Conservation (phyloP, 2,888 invertebrate genomes). For the Dioctria linearis region DNA sequence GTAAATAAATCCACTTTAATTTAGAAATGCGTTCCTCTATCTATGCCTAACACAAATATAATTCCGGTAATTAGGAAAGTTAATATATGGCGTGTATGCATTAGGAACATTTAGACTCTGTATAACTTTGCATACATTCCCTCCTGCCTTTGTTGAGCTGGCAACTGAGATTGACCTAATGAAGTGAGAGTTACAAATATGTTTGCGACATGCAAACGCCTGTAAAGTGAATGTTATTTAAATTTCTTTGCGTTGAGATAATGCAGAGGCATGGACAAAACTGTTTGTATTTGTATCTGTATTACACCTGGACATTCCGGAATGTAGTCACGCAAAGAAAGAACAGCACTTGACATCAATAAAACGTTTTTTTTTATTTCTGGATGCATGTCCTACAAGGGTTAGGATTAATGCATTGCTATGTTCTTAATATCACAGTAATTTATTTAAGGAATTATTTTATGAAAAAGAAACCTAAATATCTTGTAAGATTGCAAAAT, state of each 20-base stretch:
- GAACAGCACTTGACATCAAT: slow-evolving; percentile 11
- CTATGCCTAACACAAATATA: not conserved
- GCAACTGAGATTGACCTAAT: slow-evolving; percentile 3
- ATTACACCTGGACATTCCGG: slow-evolving; percentile 56
- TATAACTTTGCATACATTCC: slow-evolving; percentile 7
- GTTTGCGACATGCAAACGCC: slow-evolving; percentile 25
- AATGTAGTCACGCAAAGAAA: slow-evolving; percentile 38
- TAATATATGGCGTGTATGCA: slow-evolving; percentile 8
- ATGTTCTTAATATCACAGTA: no score
- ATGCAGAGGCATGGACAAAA: not conserved
- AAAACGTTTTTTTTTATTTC: not conserved
- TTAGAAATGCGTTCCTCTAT: no score
- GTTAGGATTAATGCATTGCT: no score
- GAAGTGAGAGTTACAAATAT: slow-evolving; percentile 39
- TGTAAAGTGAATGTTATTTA: slow-evolving; percentile 5
- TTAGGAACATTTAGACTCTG: not conserved
- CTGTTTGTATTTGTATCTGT: slow-evolving; percentile 28
- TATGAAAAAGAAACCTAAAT: no score
- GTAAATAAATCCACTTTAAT: no score
- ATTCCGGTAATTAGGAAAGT: slow-evolving; percentile 22
- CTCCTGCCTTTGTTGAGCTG: not conserved
- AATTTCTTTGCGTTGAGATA: not conserved
- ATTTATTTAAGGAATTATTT: no score
- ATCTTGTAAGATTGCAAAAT: no score
- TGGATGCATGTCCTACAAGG: not conserved